A percentile compares a stretch with the other conserved stretches of the same genome.
Conservation (phyloP, 1,140 invertebrate species). For the Pantala flavescens region DNA sequence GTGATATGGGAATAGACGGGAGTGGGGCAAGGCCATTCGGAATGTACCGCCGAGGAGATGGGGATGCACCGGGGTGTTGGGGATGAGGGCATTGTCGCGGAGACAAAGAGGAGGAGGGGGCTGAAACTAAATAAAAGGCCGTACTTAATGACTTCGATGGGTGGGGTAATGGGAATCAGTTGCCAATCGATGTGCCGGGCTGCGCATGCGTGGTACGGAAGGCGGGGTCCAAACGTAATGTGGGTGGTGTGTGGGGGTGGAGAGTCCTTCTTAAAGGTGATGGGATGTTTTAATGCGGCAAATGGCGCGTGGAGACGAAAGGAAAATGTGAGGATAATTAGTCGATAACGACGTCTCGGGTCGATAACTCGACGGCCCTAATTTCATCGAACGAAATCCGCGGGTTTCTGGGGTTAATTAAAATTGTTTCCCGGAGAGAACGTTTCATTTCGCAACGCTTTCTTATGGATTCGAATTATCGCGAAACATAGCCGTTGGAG, state of each 20-base stretch:
- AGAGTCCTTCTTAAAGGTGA: background rate
- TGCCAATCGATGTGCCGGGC: background rate
- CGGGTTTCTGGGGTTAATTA: too few species aligned
- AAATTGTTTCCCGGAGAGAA: too few species aligned
- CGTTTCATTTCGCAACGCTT: too few species aligned
- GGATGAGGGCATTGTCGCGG: background rate
- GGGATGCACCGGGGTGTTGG: background rate
- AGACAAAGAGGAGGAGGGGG: background rate
- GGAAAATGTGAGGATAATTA: too few species aligned
- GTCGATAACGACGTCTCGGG: too few species aligned
- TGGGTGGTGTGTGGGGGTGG: background rate
- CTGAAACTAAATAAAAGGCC: slow-evolving; percentile 9
- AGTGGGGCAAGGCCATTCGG: background rate
- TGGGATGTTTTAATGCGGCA: background rate
- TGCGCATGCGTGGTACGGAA: background rate
- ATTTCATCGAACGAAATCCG: too few species aligned
- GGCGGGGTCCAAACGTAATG: background rate
- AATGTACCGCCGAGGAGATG: background rate
- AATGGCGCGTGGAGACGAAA: background rate
- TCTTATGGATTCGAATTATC: too few species aligned
- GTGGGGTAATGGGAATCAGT: slow-evolving; percentile 8
- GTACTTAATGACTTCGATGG: background rate
- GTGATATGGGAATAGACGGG: background rate
- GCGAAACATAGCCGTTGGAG: too few species aligned
- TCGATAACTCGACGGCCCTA: too few species aligned